Conservation (phyloP, 1,140 invertebrate species). For the Lamellibrachia luymesi region DNA sequence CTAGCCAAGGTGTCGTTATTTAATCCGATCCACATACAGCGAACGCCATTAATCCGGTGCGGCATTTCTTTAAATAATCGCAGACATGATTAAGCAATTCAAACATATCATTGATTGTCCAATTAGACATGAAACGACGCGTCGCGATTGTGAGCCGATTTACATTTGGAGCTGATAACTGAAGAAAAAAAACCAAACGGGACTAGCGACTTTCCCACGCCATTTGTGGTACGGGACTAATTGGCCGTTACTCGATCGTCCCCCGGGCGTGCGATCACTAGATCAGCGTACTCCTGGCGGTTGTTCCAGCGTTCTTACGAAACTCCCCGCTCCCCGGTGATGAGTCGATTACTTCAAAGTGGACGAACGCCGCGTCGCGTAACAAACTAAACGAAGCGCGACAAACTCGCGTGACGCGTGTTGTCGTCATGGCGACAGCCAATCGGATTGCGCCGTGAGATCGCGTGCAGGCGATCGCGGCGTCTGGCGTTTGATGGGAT, state of each 20-base stretch:
- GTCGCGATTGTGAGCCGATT: neutral
- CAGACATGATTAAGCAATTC: conserved; percentile 5
- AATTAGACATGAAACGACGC: neutral
- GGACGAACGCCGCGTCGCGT: neutral
- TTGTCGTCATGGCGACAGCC: neutral
- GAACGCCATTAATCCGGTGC: neutral
- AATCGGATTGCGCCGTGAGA: neutral
- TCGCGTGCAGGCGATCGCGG: neutral
- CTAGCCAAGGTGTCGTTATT: neutral
- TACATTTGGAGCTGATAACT: neutral
- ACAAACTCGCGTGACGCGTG: neutral
- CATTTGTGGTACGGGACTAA: neutral
- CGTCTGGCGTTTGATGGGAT: neutral
- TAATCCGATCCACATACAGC: neutral
- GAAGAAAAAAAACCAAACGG: neutral
- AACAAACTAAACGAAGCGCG: neutral
- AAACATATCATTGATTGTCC: neutral
- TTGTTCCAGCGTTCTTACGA: neutral
- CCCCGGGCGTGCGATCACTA: neutral
- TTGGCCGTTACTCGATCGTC: neutral
- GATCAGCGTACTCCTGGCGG: neutral
- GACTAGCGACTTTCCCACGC: neutral
- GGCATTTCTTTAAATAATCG: neutral
- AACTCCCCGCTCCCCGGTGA: neutral
- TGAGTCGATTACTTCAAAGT: neutral